These are phyloP conservation scores for Anser cygnoides DNA, from an alignment of 2,113 vertebrate species.

Conservation along the genomic window DNA sequence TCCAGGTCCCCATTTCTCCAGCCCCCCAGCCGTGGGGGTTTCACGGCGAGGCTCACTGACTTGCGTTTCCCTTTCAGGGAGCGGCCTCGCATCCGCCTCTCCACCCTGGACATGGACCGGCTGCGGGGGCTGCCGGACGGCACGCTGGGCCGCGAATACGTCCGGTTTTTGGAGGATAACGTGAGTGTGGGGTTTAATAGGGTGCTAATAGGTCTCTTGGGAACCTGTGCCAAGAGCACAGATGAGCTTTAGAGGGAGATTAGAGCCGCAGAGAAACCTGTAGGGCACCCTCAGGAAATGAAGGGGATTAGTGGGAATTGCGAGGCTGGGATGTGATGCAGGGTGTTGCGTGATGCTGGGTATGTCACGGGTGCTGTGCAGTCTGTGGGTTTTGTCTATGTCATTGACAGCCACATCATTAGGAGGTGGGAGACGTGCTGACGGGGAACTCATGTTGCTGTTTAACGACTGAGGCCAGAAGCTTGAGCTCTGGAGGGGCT, in stretches of 20 bases:
- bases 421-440: background rate
- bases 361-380: background rate
- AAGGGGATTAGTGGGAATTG: background rate
- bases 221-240: background rate
- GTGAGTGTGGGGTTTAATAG: conserved; percentile 73
- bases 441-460: background rate
- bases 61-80: conserved; percentile 77
- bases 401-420: background rate
- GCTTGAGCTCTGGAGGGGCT: background rate
- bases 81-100: conserved; percentile 88
- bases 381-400: fast-evolving
- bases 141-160: conserved; percentile 88
- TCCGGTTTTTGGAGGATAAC: conserved; percentile 88
- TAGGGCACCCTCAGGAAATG: background rate
- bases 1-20: background rate
- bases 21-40: background rate
- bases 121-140: conserved; percentile 84
- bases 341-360: background rate
- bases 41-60: background rate
- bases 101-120: conserved; percentile 82
- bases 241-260: background rate
- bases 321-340: background rate
- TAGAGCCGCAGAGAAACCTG: background rate
- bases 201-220: background rate
- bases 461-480: background rate